A percentile compares a stretch with the other conserved stretches of the same genome.
phyloP scores from a whole-genome alignment of 2,888 invertebrate genomes.

The Dorcus parallelipipedus region DNA sequence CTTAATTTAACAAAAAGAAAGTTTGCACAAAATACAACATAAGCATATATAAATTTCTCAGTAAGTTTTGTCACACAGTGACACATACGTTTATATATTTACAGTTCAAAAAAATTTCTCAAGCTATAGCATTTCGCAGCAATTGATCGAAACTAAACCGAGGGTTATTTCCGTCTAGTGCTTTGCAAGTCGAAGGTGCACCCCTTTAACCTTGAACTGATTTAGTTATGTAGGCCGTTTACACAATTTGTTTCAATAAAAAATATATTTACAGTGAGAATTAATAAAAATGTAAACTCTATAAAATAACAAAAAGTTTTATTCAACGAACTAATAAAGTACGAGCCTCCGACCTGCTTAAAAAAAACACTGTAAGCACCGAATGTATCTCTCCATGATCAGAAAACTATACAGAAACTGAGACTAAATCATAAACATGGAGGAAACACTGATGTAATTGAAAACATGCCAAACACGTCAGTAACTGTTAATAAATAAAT shows the following conservation, averaged over 20 bases:
- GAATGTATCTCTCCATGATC: not conserved
- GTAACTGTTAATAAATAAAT: slow-evolving; percentile 7
- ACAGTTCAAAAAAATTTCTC: slow-evolving; percentile 18
- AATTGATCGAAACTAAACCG: not conserved
- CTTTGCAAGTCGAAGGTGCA: not conserved
- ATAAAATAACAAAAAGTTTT: no score
- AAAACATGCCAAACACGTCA: not conserved
- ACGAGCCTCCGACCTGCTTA: no score
- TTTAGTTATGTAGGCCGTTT: not conserved
- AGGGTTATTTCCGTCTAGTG: not conserved
- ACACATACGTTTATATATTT: slow-evolving; percentile 19
- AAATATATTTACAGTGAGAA: slow-evolving; percentile 1
- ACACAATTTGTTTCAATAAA: not conserved
- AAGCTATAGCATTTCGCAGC: slow-evolving; percentile 9
- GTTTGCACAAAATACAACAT: slow-evolving; percentile 27
- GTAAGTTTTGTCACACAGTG: slow-evolving; percentile 22
- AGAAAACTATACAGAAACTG: not conserved
- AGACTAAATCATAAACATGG: not conserved
- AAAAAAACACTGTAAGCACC: no score
- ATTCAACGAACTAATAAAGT: no score
- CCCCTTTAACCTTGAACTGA: not conserved
- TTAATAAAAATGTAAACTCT: not conserved
- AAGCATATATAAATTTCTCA: slow-evolving; percentile 20
- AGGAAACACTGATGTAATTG: not conserved
- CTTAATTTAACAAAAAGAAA: slow-evolving; percentile 25